Evolutionary conservation across 2,888 invertebrate species (phyloP).

Genomic region (Phytoseiulus persimilis): DNA sequence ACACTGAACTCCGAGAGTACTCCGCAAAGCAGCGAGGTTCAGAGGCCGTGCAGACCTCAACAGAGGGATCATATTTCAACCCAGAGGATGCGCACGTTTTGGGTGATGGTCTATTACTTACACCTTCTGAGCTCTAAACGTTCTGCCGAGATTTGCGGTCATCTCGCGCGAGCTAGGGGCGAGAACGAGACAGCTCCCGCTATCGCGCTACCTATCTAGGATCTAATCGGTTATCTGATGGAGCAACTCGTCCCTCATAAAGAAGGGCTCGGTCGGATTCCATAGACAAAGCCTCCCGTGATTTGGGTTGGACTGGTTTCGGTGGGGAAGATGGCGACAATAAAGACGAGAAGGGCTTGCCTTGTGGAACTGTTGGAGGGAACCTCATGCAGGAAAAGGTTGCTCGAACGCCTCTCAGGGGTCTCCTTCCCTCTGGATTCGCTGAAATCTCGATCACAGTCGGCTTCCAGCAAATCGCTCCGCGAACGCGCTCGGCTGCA

Average conservation of each 20-base stretch:
- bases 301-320: not conserved
- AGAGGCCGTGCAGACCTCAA: constrained; percentile 18
- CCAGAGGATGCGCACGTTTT: not conserved
- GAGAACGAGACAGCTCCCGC: not conserved
- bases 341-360: not conserved
- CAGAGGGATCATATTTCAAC: constrained; percentile 30
- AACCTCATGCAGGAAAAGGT: not conserved
- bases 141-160: not conserved
- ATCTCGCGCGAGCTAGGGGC: not conserved
- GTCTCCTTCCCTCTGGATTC: no score
- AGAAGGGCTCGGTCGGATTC: not conserved
- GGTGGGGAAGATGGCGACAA: not conserved
- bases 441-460: no score
- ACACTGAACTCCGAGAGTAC: constrained; percentile 10
- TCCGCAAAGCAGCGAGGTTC: constrained; percentile 32
- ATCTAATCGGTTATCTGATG: not conserved
- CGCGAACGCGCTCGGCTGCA: no score
- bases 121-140: not conserved
- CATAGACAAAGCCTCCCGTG: not conserved
- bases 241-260: not conserved
- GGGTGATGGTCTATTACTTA: not conserved
- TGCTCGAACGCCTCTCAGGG: no score
- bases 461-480: no score
- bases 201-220: not conserved
- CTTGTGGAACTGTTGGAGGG: not conserved